Percentiles rank a stretch among this genome's conserved stretches.
Conservation (phyloP, 2,888 invertebrate genomes). For the Trisateles emortualis region DNA sequence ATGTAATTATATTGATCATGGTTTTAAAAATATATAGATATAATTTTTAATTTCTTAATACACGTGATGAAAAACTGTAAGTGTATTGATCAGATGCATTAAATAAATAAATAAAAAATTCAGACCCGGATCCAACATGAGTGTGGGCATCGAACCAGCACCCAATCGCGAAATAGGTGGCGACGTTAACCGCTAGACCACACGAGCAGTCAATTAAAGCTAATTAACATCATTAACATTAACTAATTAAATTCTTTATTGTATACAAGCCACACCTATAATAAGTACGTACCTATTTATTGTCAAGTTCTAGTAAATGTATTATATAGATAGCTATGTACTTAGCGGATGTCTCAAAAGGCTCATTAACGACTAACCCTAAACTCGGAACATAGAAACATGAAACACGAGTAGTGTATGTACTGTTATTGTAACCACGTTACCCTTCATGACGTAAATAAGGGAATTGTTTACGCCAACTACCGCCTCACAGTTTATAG, state of each 20-base stretch:
- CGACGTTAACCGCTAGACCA: no score
- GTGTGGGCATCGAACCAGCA: no score
- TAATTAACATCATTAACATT: constrained; percentile 8
- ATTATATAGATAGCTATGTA: constrained; percentile 11
- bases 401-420: constrained; percentile 36
- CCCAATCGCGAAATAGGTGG: no score
- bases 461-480: constrained; percentile 31
- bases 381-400: constrained; percentile 42
- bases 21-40: no score
- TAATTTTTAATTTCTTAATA: no score
- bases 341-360: constrained; percentile 31
- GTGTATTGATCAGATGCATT: no score
- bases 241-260: constrained; percentile 26
- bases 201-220: no score
- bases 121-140: no score
- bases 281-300: constrained; percentile 11
- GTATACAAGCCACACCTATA: constrained; percentile 2
- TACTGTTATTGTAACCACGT: constrained; percentile 16
- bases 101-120: no score
- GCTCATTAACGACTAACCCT: constrained; percentile 43
- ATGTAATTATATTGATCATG: no score
- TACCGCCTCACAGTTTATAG: constrained; percentile 2
- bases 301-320: constrained; percentile 15
- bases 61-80: no score
- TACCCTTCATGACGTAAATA: constrained; percentile 24